phyloP scores from a whole-genome alignment of 2,888 invertebrate species.

The Hypselothyrea guttata region DNA sequence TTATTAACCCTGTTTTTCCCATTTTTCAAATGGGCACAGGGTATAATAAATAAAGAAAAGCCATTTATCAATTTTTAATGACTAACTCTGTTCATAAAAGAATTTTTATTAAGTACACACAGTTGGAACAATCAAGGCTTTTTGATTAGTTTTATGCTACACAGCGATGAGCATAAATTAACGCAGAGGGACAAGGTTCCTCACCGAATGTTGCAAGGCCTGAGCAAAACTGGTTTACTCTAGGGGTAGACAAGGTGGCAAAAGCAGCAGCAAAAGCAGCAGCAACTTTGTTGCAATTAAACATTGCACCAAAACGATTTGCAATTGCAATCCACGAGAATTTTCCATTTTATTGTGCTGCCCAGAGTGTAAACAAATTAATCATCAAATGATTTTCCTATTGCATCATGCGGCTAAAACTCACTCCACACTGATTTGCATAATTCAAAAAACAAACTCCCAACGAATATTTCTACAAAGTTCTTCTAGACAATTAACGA shows the following conservation, averaged over 20 bases:
- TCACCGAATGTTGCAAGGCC: not conserved
- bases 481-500: slow-evolving; percentile 40
- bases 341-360: slow-evolving; percentile 20
- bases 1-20: too few species aligned
- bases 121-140: slow-evolving; percentile 39
- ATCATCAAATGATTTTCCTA: slow-evolving; percentile 44
- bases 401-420: slow-evolving; percentile 41
- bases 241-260: not conserved
- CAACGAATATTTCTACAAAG: slow-evolving; percentile 27
- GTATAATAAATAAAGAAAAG: slow-evolving; percentile 1
- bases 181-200: not conserved
- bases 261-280: not conserved
- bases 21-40: too few species aligned
- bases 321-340: slow-evolving; percentile 7
- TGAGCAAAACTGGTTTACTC: slow-evolving; percentile 22
- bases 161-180: slow-evolving; percentile 58
- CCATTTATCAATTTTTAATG: slow-evolving; percentile 50
- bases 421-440: slow-evolving; percentile 31
- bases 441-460: slow-evolving; percentile 18
- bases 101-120: slow-evolving; percentile 25
- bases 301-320: slow-evolving; percentile 14
- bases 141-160: slow-evolving; percentile 70
- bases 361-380: slow-evolving; percentile 24
- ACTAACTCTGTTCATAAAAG: slow-evolving; percentile 19
- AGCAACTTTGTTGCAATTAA: slow-evolving; percentile 28